Conservation (phyloP, 2,797 vertebrate species). For the Poliocrania exsul region DNA sequence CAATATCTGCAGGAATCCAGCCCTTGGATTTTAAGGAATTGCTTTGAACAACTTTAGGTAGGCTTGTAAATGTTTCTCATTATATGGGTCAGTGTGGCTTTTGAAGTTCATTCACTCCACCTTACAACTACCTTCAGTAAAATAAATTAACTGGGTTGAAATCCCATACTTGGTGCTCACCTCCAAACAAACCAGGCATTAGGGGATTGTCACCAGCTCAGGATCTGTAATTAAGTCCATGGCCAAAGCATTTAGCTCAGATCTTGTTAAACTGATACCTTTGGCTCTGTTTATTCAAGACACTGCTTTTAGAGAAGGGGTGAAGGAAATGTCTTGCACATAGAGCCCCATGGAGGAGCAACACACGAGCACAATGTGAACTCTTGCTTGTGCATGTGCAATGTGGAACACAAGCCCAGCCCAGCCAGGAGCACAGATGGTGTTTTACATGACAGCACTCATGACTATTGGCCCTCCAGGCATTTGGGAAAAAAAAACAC, state of each 20-base stretch:
- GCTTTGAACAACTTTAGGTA: neutral
- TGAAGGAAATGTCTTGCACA: neutral
- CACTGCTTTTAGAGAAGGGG: neutral
- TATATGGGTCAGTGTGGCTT: neutral
- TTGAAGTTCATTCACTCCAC: neutral
- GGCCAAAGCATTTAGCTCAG: neutral
- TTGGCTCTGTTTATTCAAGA: neutral
- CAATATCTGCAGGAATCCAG: neutral
- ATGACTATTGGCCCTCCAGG: slow-evolving; percentile 33
- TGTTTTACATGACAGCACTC: slow-evolving; percentile 54
- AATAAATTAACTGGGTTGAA: neutral
- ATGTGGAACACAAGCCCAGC: slow-evolving; percentile 32
- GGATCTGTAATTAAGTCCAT: neutral
- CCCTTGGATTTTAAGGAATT: neutral
- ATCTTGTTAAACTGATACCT: neutral
- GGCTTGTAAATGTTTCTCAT: neutral
- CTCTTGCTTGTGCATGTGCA: slow-evolving; percentile 13
- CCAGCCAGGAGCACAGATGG: slow-evolving; percentile 65
- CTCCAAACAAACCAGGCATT: neutral
- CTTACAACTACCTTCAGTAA: neutral
- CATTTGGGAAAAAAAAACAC: slow-evolving; percentile 9
- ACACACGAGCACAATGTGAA: neutral
- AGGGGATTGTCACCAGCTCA: neutral
- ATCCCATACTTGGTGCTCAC: neutral
- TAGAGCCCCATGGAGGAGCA: neutral